Evolutionary conservation across 2,888 invertebrate species (phyloP), one percentile per base, ranked within the genome.

Genomic region (Chrysodeixis includens): DNA sequence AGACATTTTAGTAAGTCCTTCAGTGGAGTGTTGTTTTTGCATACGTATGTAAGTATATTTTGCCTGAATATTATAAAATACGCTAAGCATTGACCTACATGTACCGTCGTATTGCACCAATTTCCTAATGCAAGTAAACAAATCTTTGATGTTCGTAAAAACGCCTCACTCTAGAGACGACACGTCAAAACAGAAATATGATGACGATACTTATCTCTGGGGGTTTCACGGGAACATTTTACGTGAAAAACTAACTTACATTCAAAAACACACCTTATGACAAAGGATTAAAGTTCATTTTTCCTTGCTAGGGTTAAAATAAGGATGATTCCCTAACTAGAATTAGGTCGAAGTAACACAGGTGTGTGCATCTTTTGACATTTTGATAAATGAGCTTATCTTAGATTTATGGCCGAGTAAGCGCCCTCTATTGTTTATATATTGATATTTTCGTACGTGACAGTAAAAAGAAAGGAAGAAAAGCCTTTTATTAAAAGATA

Each of bases 181-280:
- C 65, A 72, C 82, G 82, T 87, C 88, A 87, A 84, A 88, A 86
- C 82, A 83, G 78, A 89, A 89, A 90, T 88, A 90, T 89, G 85
- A 88, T 85, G 85, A 86, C 86, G 85, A 80, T 81, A 76, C 83
- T 79, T 70, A 84, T 86, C 88, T 84, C 84, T 56, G n/a, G 86
- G 81, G 88, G 69, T 76, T 83, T 81, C 72, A 69, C 49, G 58
- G 64, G 46, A 60, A 74, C 65, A 73, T 78, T 79, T 72, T 54
- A 64, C 57, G 57, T 74, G 67, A 70, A 66, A 76, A 84, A 85
- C 78, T 63, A 69, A 68, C 74, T 68, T 66, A 69, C 59, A 59
- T 14, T 44, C 30, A 7, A 85, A 69, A 66, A 71, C 44, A 49
- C 67, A 79, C 85, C 74, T 56, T 84, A 81, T 44, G 0, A 0